Base-by-base conservation (phyloP, 2,113 vertebrate genomes). In the Neopipo cinnamomea region DNA sequence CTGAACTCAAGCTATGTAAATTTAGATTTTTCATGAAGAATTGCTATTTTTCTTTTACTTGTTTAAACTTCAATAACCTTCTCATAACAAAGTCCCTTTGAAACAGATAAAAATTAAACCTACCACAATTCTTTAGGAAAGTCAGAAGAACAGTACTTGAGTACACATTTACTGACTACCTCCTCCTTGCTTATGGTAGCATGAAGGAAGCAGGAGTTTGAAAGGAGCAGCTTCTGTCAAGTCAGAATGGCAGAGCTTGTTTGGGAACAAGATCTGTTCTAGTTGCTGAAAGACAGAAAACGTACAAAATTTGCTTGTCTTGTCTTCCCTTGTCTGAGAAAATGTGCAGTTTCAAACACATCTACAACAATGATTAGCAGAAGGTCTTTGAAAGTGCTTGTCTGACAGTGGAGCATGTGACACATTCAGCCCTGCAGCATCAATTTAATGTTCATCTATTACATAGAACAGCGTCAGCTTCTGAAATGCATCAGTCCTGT, bases 291-390 rank as follows among this genome's bases (percentile, higher is more conserved):
- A 83, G 83, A 67, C 37, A 79, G 79, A 62, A 81, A 28, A 91
- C 39, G 22, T 41, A 86, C 44, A 72, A 77, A 24, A 41, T 42
- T 85, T 63, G 42, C 68, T 65, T 94, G 79, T 41, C 61, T 92
- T 68, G 79, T 91, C 92, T 94, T 96, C 35, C 53, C 81, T 94
- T 95, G 91, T 93, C 83, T 67, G 62, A 89, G 74, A 66, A 50
- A 27, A 77, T 6, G 46, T 52, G 70, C 83, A 67, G 82, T 82
- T 94, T 88, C 88, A 70, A 91, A 77, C 68, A 71, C 65, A 95
- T 42, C 83, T 91, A 47, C 35, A 87, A 21, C n/a, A 83, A 87
- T 78, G 89, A 83, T 84, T 88, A 91, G 84, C 61, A 93, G 44
- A 20, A 92, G 67, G 47, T 56, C 53, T 89, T 61, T 52, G 73